Base-by-base conservation (phyloP, 2,888 invertebrate genomes). In the Pherbina coryleti region DNA sequence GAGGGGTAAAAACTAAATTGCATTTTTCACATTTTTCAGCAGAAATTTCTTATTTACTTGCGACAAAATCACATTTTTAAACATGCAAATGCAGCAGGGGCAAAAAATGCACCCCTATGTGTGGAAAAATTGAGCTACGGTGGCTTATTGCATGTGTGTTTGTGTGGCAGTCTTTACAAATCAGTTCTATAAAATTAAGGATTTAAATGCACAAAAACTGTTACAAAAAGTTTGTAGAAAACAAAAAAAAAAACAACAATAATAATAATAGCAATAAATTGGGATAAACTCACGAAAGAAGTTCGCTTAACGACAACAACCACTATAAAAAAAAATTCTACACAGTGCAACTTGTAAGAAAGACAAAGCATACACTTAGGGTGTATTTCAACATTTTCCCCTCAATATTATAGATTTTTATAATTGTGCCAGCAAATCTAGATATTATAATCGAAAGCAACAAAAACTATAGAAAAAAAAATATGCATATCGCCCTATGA, bases 21-120 rank as follows among this genome's bases (percentile, higher is more conserved):
- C 78, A 75, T 73, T 77, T 81, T 77, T 74, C 57, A 60, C 82
- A 84, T 82, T 84, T 84, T 85, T 83, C 83, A 83, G 76, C 79
- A 80, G n/a, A 83, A 69, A 28, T 79, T 77, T 77, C 75, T 79
- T 77, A 75, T 78, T 78, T 75, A 62, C 62, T 78, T 66, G 62
- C 70, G 62, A 25, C 62, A 78, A 80, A 78, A 82, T 82, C 82
- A 77, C 81, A 84, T 83, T 85, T 85, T 85, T 85, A 85, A 85
- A 84, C 86, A 85, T 85, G 86, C 86, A 85, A 85, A 85, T 85
- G 71, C 78, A 77, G 53, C 74, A 31, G 53, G 51, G 62, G 28
- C 9, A 22, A 44, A 70, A 73, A 64, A 62, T 71, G 37, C 53
- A 73, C 51, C 80, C 75, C 51, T 57, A 17, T 62, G 37, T n/a